Evolutionary conservation across 2,113 vertebrate genomes (phyloP).

Genomic region (Protobothrops flavoviridis): DNA sequence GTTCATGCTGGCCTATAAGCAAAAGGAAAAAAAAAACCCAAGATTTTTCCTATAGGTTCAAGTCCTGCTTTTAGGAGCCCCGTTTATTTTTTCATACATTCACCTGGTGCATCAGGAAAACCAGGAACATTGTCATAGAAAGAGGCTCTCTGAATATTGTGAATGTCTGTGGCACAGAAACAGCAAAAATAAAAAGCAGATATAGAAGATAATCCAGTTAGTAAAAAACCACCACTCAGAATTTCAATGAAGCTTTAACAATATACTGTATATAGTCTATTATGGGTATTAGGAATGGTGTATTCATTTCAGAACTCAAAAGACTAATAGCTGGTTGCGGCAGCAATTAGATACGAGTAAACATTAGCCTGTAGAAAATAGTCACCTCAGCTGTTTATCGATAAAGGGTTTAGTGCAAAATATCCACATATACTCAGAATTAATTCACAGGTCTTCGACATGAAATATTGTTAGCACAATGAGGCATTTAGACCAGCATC

Average conservation of each 20-base stretch:
- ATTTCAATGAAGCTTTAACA: slow-evolving; percentile 69
- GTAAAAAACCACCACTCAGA: slow-evolving; percentile 70
- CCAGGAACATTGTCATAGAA: slow-evolving; percentile 99
- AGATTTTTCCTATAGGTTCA: slow-evolving; percentile 66
- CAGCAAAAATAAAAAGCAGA: slow-evolving; percentile 77
- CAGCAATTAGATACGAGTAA: slow-evolving; percentile 23
- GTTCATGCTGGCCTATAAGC: slow-evolving; percentile 82
- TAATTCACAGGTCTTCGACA: background rate
- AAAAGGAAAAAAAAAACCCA: slow-evolving; percentile 48
- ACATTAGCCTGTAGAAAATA: background rate
- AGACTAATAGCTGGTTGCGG: slow-evolving; percentile 21
- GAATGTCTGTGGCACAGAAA: slow-evolving; percentile 94
- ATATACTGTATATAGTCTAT: slow-evolving; percentile 40
- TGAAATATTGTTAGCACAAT: background rate
- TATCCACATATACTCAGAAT: background rate
- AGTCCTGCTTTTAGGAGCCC: slow-evolving; percentile 73
- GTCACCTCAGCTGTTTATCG: slow-evolving; percentile 13
- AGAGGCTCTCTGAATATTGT: slow-evolving; percentile 98
- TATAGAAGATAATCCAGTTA: slow-evolving; percentile 77
- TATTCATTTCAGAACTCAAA: slow-evolving; percentile 29
- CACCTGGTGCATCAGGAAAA: slow-evolving; percentile 96
- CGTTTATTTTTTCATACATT: slow-evolving; percentile 79
- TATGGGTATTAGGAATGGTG: slow-evolving; percentile 62
- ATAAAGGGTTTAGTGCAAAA: background rate
- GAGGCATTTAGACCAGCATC: background rate